Evolutionary conservation across 2,113 vertebrate genomes (phyloP).

Genomic region (Petromus typicus): DNA sequence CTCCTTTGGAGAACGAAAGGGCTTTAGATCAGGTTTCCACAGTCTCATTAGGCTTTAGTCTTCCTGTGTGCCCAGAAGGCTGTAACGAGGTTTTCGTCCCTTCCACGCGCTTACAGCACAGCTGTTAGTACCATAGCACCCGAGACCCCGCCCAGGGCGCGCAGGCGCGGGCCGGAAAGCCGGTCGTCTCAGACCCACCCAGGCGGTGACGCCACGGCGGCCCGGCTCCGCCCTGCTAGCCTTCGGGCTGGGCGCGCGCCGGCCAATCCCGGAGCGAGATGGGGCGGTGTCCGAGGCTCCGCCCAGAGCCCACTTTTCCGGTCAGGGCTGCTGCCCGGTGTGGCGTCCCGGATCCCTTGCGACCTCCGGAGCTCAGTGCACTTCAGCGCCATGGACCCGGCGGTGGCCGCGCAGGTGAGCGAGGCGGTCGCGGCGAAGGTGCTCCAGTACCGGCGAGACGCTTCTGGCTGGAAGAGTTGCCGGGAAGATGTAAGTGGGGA

Average conservation of each 20-base stretch:
- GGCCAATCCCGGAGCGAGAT: slow-evolving; percentile 2
- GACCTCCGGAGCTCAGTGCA: fast-evolving
- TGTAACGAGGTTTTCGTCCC: background rate
- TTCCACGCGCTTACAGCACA: background rate
- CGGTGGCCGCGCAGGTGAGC: slow-evolving; percentile 69
- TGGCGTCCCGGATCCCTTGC: fast-evolving
- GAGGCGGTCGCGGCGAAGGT: slow-evolving; percentile 88
- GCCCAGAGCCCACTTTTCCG: background rate
- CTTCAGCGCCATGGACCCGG: background rate
- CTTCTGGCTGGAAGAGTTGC: slow-evolving; percentile 91
- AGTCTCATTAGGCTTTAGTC: background rate
- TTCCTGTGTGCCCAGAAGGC: background rate
- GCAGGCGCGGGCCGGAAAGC: background rate
- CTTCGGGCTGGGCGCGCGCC: background rate
- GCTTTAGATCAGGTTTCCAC: background rate
- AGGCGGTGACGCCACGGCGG: fast-evolving
- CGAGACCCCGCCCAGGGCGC: too few relatives aligned
- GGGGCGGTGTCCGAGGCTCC: background rate
- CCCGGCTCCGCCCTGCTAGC: background rate
- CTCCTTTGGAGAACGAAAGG: background rate
- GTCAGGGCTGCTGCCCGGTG: background rate
- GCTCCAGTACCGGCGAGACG: slow-evolving; percentile 88
- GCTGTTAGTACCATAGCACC: too few relatives aligned
- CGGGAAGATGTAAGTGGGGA: slow-evolving; percentile 88
- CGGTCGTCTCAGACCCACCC: fast-evolving